These are phyloP conservation scores for Spea multiplicata DNA, from an alignment of 2,113 vertebrate genomes.

Conservation along the genomic window DNA sequence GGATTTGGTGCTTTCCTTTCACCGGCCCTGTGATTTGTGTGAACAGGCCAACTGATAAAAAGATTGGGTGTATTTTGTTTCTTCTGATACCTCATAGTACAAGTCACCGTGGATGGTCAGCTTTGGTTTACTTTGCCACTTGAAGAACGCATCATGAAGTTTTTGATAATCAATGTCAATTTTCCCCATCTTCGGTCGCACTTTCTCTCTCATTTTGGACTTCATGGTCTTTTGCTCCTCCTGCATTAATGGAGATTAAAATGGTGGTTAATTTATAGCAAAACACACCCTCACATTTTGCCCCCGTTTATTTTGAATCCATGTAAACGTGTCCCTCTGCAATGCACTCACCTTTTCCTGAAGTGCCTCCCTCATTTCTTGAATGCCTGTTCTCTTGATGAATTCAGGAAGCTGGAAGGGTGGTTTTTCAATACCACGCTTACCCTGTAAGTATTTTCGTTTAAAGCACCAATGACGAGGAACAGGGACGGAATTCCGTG, in stretches of 20 bases:
- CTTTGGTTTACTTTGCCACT: conserved; percentile 94
- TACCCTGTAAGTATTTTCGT: conserved; percentile 84
- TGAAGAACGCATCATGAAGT: conserved; percentile 93
- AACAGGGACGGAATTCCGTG: conserved; percentile 87
- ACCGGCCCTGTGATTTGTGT: no score
- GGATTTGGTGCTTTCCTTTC: no score
- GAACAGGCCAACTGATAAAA: no score
- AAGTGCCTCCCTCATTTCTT: conserved; percentile 92
- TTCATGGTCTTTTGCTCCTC: conserved; percentile 96
- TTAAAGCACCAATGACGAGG: conserved; percentile 80
- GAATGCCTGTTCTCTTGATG: conserved; percentile 89
- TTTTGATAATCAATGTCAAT: conserved; percentile 97
- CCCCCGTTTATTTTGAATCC: no score
- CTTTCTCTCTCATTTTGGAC: conserved; percentile 96
- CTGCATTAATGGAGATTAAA: conserved; percentile 52
- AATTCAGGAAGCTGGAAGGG: conserved; percentile 91
- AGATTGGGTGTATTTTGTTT: no score
- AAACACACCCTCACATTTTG: no score
- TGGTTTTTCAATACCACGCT: conserved; percentile 90
- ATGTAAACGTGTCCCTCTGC: neutral
- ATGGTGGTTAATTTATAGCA: no score
- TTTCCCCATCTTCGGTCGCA: conserved; percentile 92
- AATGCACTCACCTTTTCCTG: conserved; percentile 81
- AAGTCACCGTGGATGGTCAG: conserved; percentile 91
- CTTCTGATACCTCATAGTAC: conserved; percentile 81